Conservation (phyloP, 2,888 invertebrate genomes). For the Ochropleura leucogaster region DNA sequence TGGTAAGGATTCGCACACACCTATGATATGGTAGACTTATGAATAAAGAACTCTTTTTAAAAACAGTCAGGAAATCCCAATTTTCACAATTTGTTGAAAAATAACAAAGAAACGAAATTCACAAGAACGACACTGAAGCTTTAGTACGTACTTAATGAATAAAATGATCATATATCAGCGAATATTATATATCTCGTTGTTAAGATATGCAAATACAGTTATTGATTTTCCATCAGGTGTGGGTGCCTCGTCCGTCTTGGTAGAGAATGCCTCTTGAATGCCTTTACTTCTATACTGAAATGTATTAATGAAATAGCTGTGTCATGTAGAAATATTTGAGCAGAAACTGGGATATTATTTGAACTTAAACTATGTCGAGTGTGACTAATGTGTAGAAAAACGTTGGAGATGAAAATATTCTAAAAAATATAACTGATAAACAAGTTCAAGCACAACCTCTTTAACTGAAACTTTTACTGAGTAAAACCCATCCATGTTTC, state of each 20-base stretch:
- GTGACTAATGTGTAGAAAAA: not conserved
- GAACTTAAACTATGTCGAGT: not conserved
- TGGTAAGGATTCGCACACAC: too few relatives aligned
- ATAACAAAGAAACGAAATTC: not conserved
- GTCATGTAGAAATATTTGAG: conserved; percentile 32
- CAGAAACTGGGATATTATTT: conserved; percentile 25
- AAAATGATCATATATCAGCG: conserved; percentile 58
- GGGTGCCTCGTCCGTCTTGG: conserved; percentile 50
- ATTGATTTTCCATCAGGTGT: conserved; percentile 76
- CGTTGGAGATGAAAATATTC: not conserved
- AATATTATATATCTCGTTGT: conserved; percentile 56
- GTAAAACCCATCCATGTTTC: too few relatives aligned
- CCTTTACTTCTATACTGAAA: conserved; percentile 57
- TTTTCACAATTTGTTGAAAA: not conserved
- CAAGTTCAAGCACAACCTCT: not conserved
- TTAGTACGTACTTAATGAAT: conserved; percentile 54
- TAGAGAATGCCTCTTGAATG: conserved; percentile 56
- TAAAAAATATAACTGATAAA: not conserved
- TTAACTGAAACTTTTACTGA: too few relatives aligned
- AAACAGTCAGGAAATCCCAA: not conserved
- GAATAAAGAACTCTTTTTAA: too few relatives aligned
- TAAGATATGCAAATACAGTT: conserved; percentile 73
- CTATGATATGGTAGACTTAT: too few relatives aligned
- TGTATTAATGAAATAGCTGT: conserved; percentile 54
- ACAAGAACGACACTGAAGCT: not conserved